phyloP scores from a whole-genome alignment of 2,797 vertebrate species.

The Tenualosa ilisha region DNA sequence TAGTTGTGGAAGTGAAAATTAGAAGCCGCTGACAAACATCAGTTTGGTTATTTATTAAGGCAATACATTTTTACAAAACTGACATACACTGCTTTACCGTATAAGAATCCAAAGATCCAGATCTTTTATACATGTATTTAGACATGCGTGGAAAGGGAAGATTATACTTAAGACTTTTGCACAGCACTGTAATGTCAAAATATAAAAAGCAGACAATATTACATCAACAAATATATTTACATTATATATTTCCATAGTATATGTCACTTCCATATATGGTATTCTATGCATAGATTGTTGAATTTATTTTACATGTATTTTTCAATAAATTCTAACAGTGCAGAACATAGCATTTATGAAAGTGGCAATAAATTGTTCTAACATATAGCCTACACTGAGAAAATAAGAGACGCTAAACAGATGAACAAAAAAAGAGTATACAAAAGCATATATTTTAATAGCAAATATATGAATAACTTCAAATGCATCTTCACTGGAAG shows the following conservation, averaged over 20 bases:
- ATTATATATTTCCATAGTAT: slow-evolving; percentile 68
- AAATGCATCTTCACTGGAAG: slow-evolving; percentile 18
- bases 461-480: slow-evolving; percentile 17
- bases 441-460: slow-evolving; percentile 20
- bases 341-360: slow-evolving; percentile 70
- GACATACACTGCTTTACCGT: background rate
- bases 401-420: background rate
- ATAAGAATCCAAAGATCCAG: background rate
- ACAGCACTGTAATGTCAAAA: background rate
- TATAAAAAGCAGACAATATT: background rate
- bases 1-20: background rate
- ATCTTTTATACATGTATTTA: background rate
- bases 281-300: slow-evolving; percentile 64
- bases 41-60: background rate
- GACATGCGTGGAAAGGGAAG: background rate
- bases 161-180: slow-evolving; percentile 10
- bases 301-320: slow-evolving; percentile 64
- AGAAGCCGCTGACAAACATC: background rate
- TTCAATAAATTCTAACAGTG: slow-evolving; percentile 56
- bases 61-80: background rate
- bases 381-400: background rate
- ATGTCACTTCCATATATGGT: slow-evolving; percentile 71
- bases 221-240: slow-evolving; percentile 59
- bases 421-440: slow-evolving; percentile 13
- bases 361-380: slow-evolving; percentile 73